phyloP scores from a whole-genome alignment of 2,113 vertebrate genomes.

The Passer montanus region DNA sequence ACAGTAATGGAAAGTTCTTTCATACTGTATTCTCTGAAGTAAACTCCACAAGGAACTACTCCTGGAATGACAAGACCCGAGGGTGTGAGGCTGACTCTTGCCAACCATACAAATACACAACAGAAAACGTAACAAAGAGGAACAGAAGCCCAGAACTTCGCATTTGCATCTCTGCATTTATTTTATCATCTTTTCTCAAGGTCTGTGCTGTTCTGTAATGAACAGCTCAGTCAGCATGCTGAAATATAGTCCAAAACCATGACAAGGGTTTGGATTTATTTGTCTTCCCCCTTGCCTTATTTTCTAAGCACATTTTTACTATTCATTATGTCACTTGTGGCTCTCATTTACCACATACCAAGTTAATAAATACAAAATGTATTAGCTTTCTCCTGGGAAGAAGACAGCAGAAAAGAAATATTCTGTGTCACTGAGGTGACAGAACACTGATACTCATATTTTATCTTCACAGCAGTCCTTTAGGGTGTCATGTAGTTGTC shows the following conservation, averaged over 20 bases:
- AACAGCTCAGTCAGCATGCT: not conserved
- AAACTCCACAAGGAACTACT: not conserved
- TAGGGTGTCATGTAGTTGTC: fast-evolving
- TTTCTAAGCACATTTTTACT: not conserved
- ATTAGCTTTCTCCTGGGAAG: not conserved
- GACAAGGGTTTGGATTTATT: not conserved
- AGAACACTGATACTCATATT: not conserved
- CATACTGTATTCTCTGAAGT: not conserved
- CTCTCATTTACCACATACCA: not conserved
- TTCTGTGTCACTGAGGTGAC: not conserved
- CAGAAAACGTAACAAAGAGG: not conserved
- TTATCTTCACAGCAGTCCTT: not conserved
- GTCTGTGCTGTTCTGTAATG: not conserved
- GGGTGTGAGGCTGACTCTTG: not conserved
- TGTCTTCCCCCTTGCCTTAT: fast-evolving
- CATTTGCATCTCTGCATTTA: not conserved
- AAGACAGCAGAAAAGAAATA: not conserved
- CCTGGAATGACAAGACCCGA: not conserved
- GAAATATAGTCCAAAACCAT: not conserved
- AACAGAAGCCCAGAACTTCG: not conserved
- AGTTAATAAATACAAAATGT: not conserved
- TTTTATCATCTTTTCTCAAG: not conserved
- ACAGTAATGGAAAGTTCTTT: not conserved
- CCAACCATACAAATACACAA: not conserved
- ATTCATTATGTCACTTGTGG: not conserved